A percentile compares a stretch with the other conserved stretches of the same genome.
Conservation (phyloP, 2,113 vertebrate genomes). For the Theristicus caerulescens region DNA sequence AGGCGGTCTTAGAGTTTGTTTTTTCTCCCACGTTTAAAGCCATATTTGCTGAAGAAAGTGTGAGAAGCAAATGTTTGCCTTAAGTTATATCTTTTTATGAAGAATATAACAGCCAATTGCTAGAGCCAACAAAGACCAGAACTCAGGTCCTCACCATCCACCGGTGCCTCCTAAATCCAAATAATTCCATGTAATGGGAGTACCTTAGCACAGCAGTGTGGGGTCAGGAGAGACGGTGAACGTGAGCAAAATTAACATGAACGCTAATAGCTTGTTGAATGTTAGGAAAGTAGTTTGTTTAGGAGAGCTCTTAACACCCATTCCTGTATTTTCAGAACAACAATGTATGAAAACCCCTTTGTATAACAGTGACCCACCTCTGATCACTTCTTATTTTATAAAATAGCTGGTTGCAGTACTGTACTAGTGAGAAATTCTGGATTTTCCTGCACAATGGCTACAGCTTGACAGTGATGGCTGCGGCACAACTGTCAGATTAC, state of each 20-base stretch:
- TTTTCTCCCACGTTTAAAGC: background rate
- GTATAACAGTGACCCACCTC: background rate
- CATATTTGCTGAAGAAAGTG: background rate
- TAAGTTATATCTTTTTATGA: background rate
- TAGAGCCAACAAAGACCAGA: background rate
- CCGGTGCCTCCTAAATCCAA: background rate
- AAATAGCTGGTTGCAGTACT: background rate
- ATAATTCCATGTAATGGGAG: background rate
- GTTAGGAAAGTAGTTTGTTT: background rate
- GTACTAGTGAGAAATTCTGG: background rate
- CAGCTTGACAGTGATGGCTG: background rate
- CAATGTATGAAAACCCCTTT: background rate
- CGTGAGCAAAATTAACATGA: accelerated
- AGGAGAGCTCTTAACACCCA: background rate
- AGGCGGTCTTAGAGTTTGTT: background rate
- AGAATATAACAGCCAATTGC: background rate
- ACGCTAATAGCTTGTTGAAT: background rate
- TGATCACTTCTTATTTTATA: background rate
- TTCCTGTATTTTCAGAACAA: background rate
- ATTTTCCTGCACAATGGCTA: background rate
- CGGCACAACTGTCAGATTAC: background rate
- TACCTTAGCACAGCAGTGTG: background rate
- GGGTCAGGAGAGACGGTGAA: background rate
- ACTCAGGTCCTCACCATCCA: background rate
- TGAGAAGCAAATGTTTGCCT: background rate